phyloP scores from a whole-genome alignment of 2,113 vertebrate species.

The Toxotes chatareus region DNA sequence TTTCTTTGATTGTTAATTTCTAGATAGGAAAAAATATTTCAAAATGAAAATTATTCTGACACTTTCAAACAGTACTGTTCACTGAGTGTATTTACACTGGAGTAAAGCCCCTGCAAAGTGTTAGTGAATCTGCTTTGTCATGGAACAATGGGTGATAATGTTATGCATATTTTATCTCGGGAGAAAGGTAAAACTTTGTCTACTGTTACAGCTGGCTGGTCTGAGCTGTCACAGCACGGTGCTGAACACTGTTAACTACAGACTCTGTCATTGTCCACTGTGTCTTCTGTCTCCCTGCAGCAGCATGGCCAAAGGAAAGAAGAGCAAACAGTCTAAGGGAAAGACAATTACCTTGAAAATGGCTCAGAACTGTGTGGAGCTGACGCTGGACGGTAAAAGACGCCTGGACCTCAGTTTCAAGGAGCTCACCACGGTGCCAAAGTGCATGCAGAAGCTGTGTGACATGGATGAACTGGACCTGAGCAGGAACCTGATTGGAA shows the following conservation, averaged over 20 bases:
- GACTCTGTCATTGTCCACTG: not conserved
- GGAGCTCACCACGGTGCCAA: conserved; percentile 88
- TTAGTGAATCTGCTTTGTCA: conserved; percentile 12
- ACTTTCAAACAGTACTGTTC: not conserved
- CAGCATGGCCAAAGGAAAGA: conserved; percentile 74
- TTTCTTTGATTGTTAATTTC: not conserved
- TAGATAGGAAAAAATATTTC: not conserved
- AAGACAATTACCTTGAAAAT: conserved; percentile 87
- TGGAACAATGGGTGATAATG: conserved; percentile 10
- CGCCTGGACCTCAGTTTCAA: conserved; percentile 92
- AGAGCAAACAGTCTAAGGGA: conserved; percentile 69
- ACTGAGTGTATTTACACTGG: not conserved
- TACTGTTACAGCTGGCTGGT: conserved; percentile 25
- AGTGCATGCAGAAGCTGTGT: conserved; percentile 86
- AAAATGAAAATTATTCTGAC: not conserved
- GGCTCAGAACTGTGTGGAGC: conserved; percentile 85
- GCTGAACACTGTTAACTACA: conserved; percentile 20
- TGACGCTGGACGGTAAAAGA: conserved; percentile 83
- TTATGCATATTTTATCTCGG: not conserved
- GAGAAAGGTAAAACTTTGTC: conserved; percentile 31
- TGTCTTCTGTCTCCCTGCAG: conserved; percentile 17
- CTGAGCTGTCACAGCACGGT: not conserved
- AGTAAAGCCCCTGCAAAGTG: not conserved
- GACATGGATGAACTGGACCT: conserved; percentile 91
- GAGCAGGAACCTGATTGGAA: conserved; percentile 90